Base-by-base conservation (phyloP, 2,888 invertebrate species). In the Lottia scabra region DNA sequence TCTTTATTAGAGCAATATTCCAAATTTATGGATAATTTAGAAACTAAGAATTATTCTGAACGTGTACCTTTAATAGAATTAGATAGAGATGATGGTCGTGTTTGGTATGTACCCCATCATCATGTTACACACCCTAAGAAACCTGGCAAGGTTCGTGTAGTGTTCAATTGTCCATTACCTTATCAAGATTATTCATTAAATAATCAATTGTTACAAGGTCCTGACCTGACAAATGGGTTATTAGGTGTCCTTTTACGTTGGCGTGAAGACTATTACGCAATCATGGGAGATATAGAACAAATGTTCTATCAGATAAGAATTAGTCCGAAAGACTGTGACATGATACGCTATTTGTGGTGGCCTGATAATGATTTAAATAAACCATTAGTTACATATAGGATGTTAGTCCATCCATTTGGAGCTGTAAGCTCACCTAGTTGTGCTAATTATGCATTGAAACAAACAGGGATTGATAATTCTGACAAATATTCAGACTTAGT, bases 111-210 rank as follows among this genome's bases (percentile, higher is more conserved):
- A 16, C 67, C 68, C 1, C 71, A 71, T 65, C 65, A 67, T 44
- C 65, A 44, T 19, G 68, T 74, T 15, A 4, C 43, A 3, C 56
- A 63, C 19, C 46, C 38, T 23, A 12, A 62, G 13, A 68, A 68
- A 38, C 68, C 68, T n/a, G n/a, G n/a, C n/a, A n/a, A n/a, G n/a
- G n/a, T n/a, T n/a, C n/a, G n/a, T n/a, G n/a, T n/a, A n/a, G 76
- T 78, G 16, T 76, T 76, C 63, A 74, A 78, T 63, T 75, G 75
- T 66, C 71, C 77, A 4, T 77, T 75, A 12, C 64, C 19, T 26
- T 73, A 68, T 43, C 26, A 62, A 5, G 70, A 65, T 12, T 68
- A 65, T 0, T 75, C 73, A 16, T 38, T 77, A 19, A 78, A 77
- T 70, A 65, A 73, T 15, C 66, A 70, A 15, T 66, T 78, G 0